Base-by-base conservation (phyloP, 2,888 invertebrate genomes). In the Spilosoma lubricipeda region DNA sequence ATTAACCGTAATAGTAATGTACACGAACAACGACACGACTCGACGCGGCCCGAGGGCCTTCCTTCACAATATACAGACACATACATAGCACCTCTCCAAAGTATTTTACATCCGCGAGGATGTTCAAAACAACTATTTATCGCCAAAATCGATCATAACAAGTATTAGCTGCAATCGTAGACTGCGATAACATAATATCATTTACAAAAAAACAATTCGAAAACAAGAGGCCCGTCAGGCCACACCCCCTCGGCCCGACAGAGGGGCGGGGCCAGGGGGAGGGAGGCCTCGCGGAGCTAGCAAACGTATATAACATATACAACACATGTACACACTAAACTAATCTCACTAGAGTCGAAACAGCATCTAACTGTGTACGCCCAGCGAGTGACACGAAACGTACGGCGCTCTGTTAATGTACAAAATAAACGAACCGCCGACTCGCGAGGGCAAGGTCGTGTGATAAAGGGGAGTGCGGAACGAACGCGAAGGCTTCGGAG, bases 1-100 rank as follows among this genome's bases (percentile, higher is more conserved):
- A 88, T 87, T 85, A 86, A 89, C 89, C 88, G 88, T 91, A 90
- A 89, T 90, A 90, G 88, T 90, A 91, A 92, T 93, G 88, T 93
- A 93, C 93, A 93, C 88, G 91, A 92, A 92, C 88, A 91, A 91
- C 90, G 90, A 91, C 90, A 82, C 85, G 86, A 87, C 84, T 85
- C 82, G 84, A 83, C 81, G 84, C 83, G 79, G 70, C 70, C 7
- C 52, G 65, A 71, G 77, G 77, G 52, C 78, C 65, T 77, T 67
- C 76, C 68, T 74, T 78, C 83, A 81, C 84, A 85, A 78, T 83
- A 86, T 77, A 83, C 83, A 84, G 71, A 74, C 67, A 70, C 75
- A 75, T 80, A 85, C 85, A 82, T 89, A 91, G 91, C 90, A 91
- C 91, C 91, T 87, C 91, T 87, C 88, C 88, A 83, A 88, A 85